Percentiles rank a stretch among this genome's conserved stretches.
These are phyloP conservation scores for Xyliphius kryptos DNA, from an alignment of 2,113 vertebrate species.

Conservation along the genomic window DNA sequence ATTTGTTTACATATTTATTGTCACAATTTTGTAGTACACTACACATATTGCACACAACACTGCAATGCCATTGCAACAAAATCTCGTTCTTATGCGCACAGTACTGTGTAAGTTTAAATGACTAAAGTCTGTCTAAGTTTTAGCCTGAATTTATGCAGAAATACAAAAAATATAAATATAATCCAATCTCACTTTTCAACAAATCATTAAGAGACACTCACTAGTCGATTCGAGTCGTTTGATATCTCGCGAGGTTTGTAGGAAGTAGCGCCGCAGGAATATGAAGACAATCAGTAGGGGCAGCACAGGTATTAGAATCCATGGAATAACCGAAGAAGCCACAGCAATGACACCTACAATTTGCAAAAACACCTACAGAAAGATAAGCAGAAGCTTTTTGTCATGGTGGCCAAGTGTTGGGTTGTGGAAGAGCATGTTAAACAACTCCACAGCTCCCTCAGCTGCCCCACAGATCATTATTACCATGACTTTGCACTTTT, in stretches of 20 bases:
- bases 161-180: too few species aligned
- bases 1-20: too few species aligned
- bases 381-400: constrained; percentile 19
- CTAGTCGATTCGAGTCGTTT: constrained; percentile 82
- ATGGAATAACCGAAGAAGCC: constrained; percentile 77
- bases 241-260: constrained; percentile 78
- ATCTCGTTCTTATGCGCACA: too few species aligned
- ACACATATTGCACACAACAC: too few species aligned
- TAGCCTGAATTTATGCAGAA: too few species aligned
- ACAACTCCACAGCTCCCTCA: constrained; percentile 16
- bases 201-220: too few species aligned
- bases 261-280: constrained; percentile 75
- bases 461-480: constrained; percentile 10
- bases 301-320: constrained; percentile 74
- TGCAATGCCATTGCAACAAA: too few species aligned
- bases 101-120: too few species aligned
- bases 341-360: constrained; percentile 72
- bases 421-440: constrained; percentile 27
- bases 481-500: constrained; percentile 34
- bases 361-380: constrained; percentile 66
- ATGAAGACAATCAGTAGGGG: constrained; percentile 73
- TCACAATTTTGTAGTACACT: too few species aligned
- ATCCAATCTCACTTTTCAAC: too few species aligned
- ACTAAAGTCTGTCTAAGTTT: too few species aligned
- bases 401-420: constrained; percentile 24